Evolutionary conservation across 2,113 vertebrate genomes (phyloP).

Genomic region (Pelmatolapia mariae): DNA sequence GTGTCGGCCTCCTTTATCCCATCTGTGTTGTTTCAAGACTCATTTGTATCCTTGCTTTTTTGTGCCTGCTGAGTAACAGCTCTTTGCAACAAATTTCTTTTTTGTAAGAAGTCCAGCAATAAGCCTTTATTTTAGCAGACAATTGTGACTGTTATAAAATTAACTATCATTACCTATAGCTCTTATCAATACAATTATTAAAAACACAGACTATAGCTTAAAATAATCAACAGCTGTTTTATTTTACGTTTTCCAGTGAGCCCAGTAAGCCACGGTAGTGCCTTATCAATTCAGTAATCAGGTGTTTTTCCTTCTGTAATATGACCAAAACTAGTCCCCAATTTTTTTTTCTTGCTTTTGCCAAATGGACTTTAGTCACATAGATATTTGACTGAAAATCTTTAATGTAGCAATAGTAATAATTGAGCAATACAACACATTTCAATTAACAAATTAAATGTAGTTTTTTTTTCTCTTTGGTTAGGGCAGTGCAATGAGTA

Average conservation of each 20-base stretch:
- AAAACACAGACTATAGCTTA: background rate
- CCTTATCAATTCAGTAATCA: background rate
- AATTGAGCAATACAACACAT: background rate
- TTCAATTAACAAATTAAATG: background rate
- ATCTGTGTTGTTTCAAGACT: background rate
- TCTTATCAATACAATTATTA: background rate
- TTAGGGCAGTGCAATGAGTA: background rate
- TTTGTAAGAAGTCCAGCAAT: background rate
- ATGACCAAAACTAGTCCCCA: background rate
- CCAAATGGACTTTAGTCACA: background rate
- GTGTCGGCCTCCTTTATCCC: background rate
- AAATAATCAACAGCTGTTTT: background rate
- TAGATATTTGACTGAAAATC: background rate
- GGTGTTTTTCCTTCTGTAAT: background rate
- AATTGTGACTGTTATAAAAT: background rate
- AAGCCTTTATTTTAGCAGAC: background rate
- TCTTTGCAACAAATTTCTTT: background rate
- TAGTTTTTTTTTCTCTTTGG: rapidly evolving
- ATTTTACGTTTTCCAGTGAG: background rate
- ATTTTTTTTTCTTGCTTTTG: background rate
- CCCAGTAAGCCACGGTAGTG: background rate
- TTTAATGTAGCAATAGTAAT: background rate
- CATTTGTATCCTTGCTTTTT: background rate
- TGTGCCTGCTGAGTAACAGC: background rate
- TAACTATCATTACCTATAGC: background rate